phyloP scores from a whole-genome alignment of 2,797 vertebrate species.

The Chlorospingus semifuscus region DNA sequence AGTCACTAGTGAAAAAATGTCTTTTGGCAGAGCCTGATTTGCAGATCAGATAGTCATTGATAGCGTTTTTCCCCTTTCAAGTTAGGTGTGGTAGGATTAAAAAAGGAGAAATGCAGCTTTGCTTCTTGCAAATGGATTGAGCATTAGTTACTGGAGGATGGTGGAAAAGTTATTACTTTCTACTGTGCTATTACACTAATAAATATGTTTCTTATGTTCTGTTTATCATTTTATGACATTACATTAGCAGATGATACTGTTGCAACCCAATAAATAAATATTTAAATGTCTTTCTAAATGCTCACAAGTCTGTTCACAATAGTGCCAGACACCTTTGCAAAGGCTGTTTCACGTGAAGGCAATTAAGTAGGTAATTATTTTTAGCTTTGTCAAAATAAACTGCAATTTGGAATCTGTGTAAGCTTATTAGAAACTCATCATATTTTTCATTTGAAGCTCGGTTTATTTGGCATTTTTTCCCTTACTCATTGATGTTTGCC shows the following conservation, averaged over 20 bases:
- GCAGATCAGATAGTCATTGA: neutral
- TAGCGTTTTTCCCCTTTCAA: neutral
- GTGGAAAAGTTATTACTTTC: neutral
- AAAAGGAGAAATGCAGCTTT: neutral
- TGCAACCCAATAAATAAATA: neutral
- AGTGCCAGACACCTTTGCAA: neutral
- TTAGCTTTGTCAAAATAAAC: slow-evolving; percentile 42
- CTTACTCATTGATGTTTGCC: neutral
- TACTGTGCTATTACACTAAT: neutral
- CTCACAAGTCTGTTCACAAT: neutral
- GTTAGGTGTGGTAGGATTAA: neutral
- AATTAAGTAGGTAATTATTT: slow-evolving; percentile 52
- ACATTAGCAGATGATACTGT: neutral
- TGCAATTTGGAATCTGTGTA: slow-evolving; percentile 12
- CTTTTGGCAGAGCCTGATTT: neutral
- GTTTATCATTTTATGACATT: neutral
- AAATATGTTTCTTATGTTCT: neutral
- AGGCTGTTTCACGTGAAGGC: neutral
- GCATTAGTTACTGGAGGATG: neutral
- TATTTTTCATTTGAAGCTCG: slow-evolving; percentile 23
- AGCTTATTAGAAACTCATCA: slow-evolving; percentile 29
- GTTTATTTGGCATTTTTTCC: neutral
- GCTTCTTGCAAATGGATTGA: neutral
- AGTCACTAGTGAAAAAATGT: neutral
- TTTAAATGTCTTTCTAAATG: neutral